phyloP scores from a whole-genome alignment of 2,888 invertebrate species.

The Sinohyriopsis cumingii region DNA sequence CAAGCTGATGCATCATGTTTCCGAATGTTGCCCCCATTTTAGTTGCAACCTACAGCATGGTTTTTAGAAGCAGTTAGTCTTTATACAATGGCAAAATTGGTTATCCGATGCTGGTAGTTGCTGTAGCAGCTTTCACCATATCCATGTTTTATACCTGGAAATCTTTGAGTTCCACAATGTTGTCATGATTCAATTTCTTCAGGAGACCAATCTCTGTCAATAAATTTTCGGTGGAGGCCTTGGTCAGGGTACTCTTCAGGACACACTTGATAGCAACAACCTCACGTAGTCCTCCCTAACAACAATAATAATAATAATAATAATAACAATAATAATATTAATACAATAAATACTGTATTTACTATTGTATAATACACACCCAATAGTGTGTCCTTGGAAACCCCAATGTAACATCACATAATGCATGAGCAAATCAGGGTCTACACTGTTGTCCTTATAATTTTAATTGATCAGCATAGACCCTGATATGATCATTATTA shows the following conservation, averaged over 20 bases:
- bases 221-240: slow-evolving; percentile 84
- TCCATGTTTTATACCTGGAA: slow-evolving; percentile 74
- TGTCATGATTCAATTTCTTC: slow-evolving; percentile 84
- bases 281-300: slow-evolving; percentile 71
- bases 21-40: no score
- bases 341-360: neutral
- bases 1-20: no score
- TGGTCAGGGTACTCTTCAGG: slow-evolving; percentile 81
- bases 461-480: no score
- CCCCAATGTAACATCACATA: no score
- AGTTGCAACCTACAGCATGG: no score
- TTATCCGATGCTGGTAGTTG: neutral
- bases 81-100: neutral
- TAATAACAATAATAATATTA: no score
- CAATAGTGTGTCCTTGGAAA: no score
- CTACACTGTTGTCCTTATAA: no score
- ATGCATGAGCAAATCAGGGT: no score
- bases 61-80: neutral
- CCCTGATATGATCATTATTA: no score
- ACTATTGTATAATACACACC: no score
- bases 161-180: slow-evolving; percentile 87
- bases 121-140: neutral
- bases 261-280: slow-evolving; percentile 89
- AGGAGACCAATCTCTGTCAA: slow-evolving; percentile 87
- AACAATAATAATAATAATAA: slow-evolving; percentile 10